Evolutionary conservation across 2,797 vertebrate genomes (phyloP).

Genomic region (Sebastolobus alascanus): DNA sequence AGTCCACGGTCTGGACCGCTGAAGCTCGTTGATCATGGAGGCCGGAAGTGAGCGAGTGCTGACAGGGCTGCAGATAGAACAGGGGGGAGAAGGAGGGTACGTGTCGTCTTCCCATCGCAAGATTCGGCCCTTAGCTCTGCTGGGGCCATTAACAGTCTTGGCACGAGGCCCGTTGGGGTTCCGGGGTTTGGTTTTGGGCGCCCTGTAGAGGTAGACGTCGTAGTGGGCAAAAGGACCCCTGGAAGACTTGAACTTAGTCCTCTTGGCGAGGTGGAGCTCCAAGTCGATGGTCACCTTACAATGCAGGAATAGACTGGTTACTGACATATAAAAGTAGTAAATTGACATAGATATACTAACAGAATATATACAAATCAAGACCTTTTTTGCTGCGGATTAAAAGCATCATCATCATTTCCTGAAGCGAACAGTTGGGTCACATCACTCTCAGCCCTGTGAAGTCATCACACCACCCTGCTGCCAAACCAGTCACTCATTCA

Average conservation of each 20-base stretch:
- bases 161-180: conserved; percentile 4
- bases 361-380: neutral
- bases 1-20: conserved; percentile 20
- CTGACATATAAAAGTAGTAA: neutral
- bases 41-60: conserved; percentile 53
- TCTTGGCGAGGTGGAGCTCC: conserved; percentile 74
- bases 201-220: conserved; percentile 74
- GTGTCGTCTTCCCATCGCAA: conserved; percentile 72
- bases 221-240: conserved; percentile 50
- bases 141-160: conserved; percentile 20
- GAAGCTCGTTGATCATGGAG: conserved; percentile 25
- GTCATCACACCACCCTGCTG: conserved; percentile 18
- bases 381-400: neutral
- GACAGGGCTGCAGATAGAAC: conserved; percentile 58
- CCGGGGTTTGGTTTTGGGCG: conserved; percentile 38
- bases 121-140: conserved; percentile 35
- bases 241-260: conserved; percentile 31
- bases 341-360: neutral
- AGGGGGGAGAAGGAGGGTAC: conserved; percentile 53
- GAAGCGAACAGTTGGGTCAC: conserved; percentile 13
- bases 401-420: conserved; percentile 7
- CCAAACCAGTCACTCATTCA: conserved; percentile 36
- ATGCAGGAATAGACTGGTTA: conserved; percentile 38
- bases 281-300: conserved; percentile 72
- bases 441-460: conserved; percentile 26